Evolutionary conservation across 2,113 vertebrate species (phyloP).

Genomic region (Oenanthe melanoleuca): DNA sequence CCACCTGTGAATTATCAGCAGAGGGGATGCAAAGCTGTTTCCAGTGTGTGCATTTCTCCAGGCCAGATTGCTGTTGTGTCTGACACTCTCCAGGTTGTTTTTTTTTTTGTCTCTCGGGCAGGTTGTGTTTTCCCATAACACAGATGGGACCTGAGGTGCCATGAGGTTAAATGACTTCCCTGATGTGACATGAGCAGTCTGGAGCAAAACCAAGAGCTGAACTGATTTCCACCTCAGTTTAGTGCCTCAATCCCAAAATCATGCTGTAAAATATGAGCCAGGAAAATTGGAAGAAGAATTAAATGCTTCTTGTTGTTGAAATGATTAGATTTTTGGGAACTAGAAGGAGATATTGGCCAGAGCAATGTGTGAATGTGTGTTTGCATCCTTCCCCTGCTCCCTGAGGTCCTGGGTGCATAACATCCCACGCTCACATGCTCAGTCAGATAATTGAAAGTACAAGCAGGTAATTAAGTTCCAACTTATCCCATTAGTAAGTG

Average conservation of each 20-base stretch:
- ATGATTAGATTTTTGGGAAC: not conserved
- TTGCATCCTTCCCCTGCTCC: not conserved
- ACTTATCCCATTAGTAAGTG: not conserved
- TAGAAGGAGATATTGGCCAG: not conserved
- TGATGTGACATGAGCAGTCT: not conserved
- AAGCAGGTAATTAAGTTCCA: not conserved
- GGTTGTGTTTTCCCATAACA: not conserved
- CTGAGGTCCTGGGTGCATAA: not conserved
- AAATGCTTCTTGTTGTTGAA: not conserved
- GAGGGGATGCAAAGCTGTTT: not conserved
- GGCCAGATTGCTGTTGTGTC: not conserved
- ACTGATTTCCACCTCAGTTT: not conserved
- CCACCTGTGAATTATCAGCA: not conserved
- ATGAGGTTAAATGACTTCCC: not conserved
- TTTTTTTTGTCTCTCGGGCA: not conserved
- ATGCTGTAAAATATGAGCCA: not conserved
- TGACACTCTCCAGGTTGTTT: not conserved
- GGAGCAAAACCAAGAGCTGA: not conserved
- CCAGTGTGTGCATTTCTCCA: not conserved
- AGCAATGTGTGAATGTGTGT: not conserved
- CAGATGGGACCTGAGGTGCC: not conserved
- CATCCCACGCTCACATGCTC: accelerated
- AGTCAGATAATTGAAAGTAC: not conserved
- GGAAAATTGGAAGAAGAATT: not conserved
- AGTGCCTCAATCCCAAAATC: not conserved